Evolutionary conservation across 2,797 vertebrate genomes (phyloP), one percentile per base, ranked within the genome.

Genomic region (Emydoidea blandingii): DNA sequence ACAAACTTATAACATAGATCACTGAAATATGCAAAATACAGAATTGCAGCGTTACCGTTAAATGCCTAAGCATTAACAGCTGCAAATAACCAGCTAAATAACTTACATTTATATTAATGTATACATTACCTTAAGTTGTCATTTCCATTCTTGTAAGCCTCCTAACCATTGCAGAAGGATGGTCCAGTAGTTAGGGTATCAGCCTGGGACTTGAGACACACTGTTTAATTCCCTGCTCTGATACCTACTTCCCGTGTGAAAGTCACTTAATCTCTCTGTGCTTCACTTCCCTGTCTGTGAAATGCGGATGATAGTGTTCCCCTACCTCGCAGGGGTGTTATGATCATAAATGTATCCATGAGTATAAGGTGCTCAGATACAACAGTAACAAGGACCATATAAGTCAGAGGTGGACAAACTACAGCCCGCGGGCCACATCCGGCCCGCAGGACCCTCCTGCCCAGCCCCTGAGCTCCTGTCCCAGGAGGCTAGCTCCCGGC

Each of bases 141-240:
- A 47, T 21, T 88, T 90, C 79, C 37, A 5, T 34, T 84, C 10
- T 65, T 81, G 76, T 3, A 44, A 1, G 2, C 44, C 84, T 47
- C 0, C 4, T 41, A 3, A 1, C 1, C 4, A 12, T 6, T 62
- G 27, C 41, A 25, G 68, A 59, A 86, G n/a, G 12, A 41, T 54
- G 14, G 23, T 8, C 34, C 34, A 81, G 23, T 25, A 6, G 7
- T 19, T 19, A 41, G 14, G 16, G 9, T 16, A 81, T 16, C 5
- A 59, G 49, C 9, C 76, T 87, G 54, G 19, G 47, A 47, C 16
- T 56, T 41, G 21, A 76, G 62, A 23, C 62, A 8, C 21, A 11
- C 9, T 23, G 68, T 72, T 41, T 72, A 72, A 72, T 25, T 41
- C 68, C 19, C 18, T 50, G 12, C 12, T 15, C 18, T 50, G 29